These are phyloP conservation scores for Rhinichthys osculus DNA, from an alignment of 2,797 vertebrate species.

Conservation along the genomic window DNA sequence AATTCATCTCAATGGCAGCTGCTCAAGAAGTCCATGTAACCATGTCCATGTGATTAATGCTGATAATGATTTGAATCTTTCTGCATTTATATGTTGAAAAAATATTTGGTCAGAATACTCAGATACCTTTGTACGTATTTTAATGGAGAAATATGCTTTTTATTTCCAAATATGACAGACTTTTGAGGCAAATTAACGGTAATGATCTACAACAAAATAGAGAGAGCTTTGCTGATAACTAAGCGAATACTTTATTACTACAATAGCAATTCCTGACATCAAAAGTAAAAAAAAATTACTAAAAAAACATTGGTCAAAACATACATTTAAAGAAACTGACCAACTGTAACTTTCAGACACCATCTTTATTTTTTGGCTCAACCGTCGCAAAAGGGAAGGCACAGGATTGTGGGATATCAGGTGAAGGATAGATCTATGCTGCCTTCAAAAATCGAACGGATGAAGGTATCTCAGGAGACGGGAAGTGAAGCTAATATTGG, in stretches of 20 bases:
- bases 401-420: not conserved
- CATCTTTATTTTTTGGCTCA: not conserved
- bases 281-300: no score
- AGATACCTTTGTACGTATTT: no score
- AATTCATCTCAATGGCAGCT: no score
- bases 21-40: no score
- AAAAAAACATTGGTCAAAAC: not conserved
- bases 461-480: not conserved
- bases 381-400: not conserved
- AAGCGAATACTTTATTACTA: not conserved
- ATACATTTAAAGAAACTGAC: not conserved
- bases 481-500: not conserved
- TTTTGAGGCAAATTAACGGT: no score
- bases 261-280: not conserved
- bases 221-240: not conserved
- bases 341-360: not conserved
- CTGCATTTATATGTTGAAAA: no score
- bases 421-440: not conserved
- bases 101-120: no score
- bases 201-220: not conserved
- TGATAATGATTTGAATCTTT: no score
- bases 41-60: no score
- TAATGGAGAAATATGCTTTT: no score
- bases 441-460: not conserved
- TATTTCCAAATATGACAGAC: no score